A percentile compares a stretch with the other conserved stretches of the same genome.
These are phyloP conservation scores for Luscinia luscinia DNA, from an alignment of 2,797 vertebrate genomes.

Conservation along the genomic window DNA sequence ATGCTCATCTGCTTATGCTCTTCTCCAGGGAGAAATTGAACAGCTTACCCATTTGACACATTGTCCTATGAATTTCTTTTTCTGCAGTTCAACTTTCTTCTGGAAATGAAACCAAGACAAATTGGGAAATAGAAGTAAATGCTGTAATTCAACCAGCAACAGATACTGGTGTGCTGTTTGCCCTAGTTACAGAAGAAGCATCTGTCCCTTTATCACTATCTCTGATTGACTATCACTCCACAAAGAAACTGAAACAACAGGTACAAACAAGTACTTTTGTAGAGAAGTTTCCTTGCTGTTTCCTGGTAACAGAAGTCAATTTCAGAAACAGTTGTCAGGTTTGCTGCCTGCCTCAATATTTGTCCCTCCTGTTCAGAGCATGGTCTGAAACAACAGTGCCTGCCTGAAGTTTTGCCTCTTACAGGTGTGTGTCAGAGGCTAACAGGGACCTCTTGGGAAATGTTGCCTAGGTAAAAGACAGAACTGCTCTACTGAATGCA, in stretches of 20 bases:
- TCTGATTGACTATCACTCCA: conserved; percentile 89
- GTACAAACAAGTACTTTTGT: conserved; percentile 70
- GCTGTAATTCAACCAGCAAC: conserved; percentile 86
- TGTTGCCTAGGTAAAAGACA: neutral
- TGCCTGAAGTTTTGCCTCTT: neutral
- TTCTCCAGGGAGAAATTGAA: neutral
- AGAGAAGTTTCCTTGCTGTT: neutral
- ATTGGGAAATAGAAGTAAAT: conserved; percentile 84
- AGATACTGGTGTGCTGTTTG: conserved; percentile 88
- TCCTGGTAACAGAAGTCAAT: neutral
- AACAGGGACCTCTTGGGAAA: neutral
- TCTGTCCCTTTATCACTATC: conserved; percentile 87
- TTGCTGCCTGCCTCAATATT: neutral
- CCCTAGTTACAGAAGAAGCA: conserved; percentile 83
- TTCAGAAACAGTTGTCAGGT: neutral
- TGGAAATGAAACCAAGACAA: conserved; percentile 65
- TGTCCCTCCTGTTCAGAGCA: neutral
- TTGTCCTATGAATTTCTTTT: neutral
- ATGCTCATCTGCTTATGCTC: neutral
- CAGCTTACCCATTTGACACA: neutral
- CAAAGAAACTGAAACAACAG: conserved; percentile 86
- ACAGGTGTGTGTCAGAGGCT: neutral
- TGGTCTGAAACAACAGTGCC: neutral
- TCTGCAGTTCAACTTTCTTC: conserved; percentile 59
- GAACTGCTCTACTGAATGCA: neutral